These are phyloP conservation scores for Mnemiopsis leidyi DNA, from an alignment of 37 sponge, comb jelly and placozoan species.

Conservation along the genomic window DNA sequence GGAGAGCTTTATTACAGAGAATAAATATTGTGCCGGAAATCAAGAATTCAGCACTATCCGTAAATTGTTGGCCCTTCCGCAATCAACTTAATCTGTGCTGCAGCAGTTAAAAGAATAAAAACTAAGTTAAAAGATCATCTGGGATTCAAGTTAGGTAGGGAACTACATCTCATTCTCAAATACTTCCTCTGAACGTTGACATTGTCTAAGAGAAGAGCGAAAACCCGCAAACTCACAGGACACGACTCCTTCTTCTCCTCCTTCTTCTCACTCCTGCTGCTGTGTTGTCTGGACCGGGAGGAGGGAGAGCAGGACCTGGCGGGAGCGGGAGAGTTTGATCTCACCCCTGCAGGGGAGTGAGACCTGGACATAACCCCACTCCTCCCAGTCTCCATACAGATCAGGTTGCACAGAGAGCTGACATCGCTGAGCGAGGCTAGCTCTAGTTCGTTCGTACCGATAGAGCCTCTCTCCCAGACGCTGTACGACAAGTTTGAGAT, in stretches of 20 bases:
- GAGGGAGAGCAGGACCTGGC: not conserved
- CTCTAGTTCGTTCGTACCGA: not conserved
- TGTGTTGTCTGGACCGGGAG: not conserved
- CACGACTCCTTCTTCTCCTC: not conserved
- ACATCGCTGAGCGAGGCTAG: slow-evolving; percentile 49
- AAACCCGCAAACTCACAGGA: slow-evolving; percentile 36
- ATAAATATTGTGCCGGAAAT: not conserved
- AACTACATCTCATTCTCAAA: not conserved
- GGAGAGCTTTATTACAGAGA: not conserved
- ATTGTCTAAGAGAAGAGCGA: slow-evolving; percentile 15
- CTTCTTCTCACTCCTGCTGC: not conserved
- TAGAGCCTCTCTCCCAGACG: slow-evolving; percentile 32
- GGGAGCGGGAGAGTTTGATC: slow-evolving; percentile 11
- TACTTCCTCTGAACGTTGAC: slow-evolving; percentile 42
- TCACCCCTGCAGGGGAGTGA: not conserved
- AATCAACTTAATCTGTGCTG: no score
- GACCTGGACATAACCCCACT: slow-evolving; percentile 61
- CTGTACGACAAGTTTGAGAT: slow-evolving; percentile 48
- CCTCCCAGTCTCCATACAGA: slow-evolving; percentile 63
- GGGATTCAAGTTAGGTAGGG: not conserved
- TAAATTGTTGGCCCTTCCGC: not conserved
- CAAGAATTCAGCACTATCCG: not conserved
- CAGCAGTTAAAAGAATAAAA: not conserved
- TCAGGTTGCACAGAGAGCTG: slow-evolving; percentile 61
- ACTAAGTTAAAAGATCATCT: not conserved